Evolutionary conservation across 2,888 invertebrate species (phyloP).

Genomic region (Euplagia quadripunctaria): DNA sequence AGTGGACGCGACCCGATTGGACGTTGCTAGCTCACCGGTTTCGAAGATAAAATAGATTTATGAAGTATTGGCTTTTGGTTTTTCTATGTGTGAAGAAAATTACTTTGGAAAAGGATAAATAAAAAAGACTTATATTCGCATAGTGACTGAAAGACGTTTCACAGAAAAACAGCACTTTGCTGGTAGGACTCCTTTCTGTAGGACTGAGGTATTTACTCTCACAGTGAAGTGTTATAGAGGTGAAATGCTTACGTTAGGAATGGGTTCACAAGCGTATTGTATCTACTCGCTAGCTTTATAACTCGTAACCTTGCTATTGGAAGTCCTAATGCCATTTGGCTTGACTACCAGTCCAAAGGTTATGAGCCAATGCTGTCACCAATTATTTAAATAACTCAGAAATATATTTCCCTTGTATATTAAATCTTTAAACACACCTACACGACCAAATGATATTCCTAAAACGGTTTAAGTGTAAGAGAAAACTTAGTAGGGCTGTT

Average conservation of each 20-base stretch:
- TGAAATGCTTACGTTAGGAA: background rate
- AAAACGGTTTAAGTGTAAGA: conserved; percentile 32
- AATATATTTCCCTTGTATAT: background rate
- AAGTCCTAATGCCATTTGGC: background rate
- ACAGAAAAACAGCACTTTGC: background rate
- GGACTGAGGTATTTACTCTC: too few relatives aligned
- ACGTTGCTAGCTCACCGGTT: conserved; percentile 13
- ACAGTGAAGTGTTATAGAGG: too few relatives aligned
- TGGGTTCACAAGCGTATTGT: background rate
- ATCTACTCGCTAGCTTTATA: background rate
- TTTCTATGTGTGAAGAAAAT: background rate
- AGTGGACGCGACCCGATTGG: conserved; percentile 39
- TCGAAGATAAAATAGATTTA: conserved; percentile 27
- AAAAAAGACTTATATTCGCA: background rate
- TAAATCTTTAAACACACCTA: background rate
- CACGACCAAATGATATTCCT: conserved; percentile 38
- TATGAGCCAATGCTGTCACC: background rate
- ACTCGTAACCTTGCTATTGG: background rate
- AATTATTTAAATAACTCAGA: background rate
- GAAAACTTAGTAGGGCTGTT: conserved; percentile 28
- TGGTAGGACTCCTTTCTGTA: background rate
- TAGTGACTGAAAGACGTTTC: background rate
- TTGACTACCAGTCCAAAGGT: too few relatives aligned
- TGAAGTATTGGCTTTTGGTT: conserved; percentile 20
- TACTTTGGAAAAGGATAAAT: background rate